A percentile compares a stretch with the other conserved stretches of the same genome.
These are phyloP conservation scores for Tiliqua scincoides DNA, from an alignment of 2,113 vertebrate genomes.

Conservation along the genomic window DNA sequence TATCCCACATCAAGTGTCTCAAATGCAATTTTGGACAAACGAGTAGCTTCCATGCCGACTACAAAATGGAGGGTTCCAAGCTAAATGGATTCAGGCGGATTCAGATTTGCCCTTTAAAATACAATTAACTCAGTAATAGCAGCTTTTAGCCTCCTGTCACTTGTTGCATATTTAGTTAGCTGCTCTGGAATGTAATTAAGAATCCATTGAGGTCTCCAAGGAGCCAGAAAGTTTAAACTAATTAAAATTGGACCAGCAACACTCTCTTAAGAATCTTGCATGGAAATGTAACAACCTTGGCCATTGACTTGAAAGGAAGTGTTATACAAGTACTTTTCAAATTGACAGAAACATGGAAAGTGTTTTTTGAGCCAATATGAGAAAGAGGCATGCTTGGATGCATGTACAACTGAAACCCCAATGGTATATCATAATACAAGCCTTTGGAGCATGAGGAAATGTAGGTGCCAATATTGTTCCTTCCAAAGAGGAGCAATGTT, in stretches of 20 bases:
- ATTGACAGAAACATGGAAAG: conserved; percentile 11
- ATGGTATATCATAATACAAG: not conserved
- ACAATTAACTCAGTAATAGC: not conserved
- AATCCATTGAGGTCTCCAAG: not conserved
- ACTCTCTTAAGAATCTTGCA: not conserved
- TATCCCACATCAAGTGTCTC: no score
- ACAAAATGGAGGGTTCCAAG: not conserved
- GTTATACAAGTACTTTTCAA: not conserved
- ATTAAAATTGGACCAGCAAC: conserved; percentile 10
- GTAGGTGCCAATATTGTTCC: not conserved
- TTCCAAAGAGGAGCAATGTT: not conserved
- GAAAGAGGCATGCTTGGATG: not conserved
- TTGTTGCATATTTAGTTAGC: not conserved
- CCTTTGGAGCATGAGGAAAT: conserved; percentile 1
- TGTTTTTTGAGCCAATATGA: conserved; percentile 16
- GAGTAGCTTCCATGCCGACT: not conserved
- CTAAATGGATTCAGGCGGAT: not conserved
- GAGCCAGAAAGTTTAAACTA: conserved; percentile 18
- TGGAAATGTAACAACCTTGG: not conserved
- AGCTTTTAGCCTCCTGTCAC: not conserved
- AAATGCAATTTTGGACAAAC: not conserved
- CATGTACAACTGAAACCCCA: not conserved
- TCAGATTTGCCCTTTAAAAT: not conserved
- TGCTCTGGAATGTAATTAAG: conserved; percentile 6
- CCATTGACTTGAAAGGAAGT: not conserved